Evolutionary conservation across 2,888 invertebrate species (phyloP), one percentile per base, ranked within the genome.

Genomic region (Scaptomyza polygonia): DNA sequence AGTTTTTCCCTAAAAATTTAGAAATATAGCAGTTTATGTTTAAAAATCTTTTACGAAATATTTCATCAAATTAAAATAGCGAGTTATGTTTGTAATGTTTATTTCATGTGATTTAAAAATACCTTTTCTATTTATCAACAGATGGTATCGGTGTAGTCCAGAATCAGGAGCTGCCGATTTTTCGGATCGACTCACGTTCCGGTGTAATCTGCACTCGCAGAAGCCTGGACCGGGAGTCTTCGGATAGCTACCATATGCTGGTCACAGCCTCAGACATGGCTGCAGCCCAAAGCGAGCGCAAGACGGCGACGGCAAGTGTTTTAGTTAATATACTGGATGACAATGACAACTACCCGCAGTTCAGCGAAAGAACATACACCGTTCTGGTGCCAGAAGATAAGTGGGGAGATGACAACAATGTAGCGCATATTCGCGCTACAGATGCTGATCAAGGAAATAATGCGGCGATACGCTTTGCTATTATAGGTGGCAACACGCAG

Each of bases 391-490:
- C 96, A 4, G 99, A 99, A 91, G 97, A 99, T 91, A 94, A 97
- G 78, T 96, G 96, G 91, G 96, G 96, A 76, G 94, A 95, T 7
- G 95, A 95, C 54, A 98, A 98, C 1, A 94, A 97, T 1, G 94
- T 99, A 32, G 95, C 96, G 0, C 94, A 94, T 71, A 95, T 97
- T 69, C 93, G 96, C 83, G 99, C 99, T 0, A 95, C 95, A 0
- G 99, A 99, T 91, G 96, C 96, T 0, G 99, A 99, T 91, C 95
- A 96, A 53, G 99, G 98, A 0, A 94, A 95, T 30, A 99, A 99
- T 92, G 97, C 98, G 2, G 97, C 96, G 0, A 95, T 99, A 58
- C 94, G 98, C 48, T 99, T 97, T 92, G 97, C 97, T 12, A 97
- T 99, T 78, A 98, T 98, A 77, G 97, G 98, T 8, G 98, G 99